phyloP scores from a whole-genome alignment of 64 coral and sea anemone genomes.

The Catalaphyllia jardinei region DNA sequence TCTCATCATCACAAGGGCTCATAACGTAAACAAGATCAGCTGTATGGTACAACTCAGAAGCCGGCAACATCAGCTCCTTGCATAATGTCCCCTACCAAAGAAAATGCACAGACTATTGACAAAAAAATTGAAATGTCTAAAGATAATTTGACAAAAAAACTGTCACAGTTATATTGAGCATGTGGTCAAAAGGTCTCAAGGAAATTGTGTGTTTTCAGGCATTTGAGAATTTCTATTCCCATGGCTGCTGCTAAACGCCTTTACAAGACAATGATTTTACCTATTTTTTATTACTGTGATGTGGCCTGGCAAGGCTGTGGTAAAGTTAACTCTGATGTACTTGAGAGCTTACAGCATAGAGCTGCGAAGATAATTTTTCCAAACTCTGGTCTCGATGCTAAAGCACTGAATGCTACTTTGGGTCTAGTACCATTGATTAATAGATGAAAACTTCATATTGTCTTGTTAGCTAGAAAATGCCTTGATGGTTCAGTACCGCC shows the following conservation, averaged over 20 bases:
- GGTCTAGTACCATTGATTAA: neutral
- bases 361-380: too few species aligned
- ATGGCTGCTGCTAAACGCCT: too few species aligned
- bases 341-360: too few species aligned
- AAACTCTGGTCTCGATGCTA: conserved; percentile 4
- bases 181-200: neutral
- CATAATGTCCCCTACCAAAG: conserved; percentile 74
- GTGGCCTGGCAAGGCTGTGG: too few species aligned
- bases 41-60: conserved; percentile 80
- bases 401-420: neutral
- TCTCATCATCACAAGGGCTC: conserved; percentile 32
- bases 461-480: conserved; percentile 8
- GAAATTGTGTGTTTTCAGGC: neutral
- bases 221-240: too few species aligned
- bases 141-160: too few species aligned
- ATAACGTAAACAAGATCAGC: conserved; percentile 82
- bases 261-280: too few species aligned
- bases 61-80: conserved; percentile 81
- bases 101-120: neutral
- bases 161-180: neutral
- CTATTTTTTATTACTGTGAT: too few species aligned
- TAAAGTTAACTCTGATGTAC: too few species aligned
- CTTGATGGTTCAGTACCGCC: conserved; percentile 1
- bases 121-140: too few species aligned
- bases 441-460: conserved; percentile 7